Evolutionary conservation across 2,888 invertebrate genomes (phyloP), one percentile per base, ranked within the genome.

Genomic region (Aspidiotus destructor): DNA sequence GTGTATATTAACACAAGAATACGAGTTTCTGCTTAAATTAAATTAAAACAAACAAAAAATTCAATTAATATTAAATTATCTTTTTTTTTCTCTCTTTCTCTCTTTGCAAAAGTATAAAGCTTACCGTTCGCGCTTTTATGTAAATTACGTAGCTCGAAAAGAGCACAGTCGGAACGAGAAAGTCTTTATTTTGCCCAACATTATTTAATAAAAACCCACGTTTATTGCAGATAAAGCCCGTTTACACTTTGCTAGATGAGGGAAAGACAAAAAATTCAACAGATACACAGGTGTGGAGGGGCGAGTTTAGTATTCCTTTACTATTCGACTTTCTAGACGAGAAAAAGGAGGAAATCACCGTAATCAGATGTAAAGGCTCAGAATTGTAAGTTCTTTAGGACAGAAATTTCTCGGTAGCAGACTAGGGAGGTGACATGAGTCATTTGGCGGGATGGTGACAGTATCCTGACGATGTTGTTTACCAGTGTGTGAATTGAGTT

Each of bases 21-120:
- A 48, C n/a, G 48, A 48, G n/a, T 48, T 48, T 48, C n/a, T 11
- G 11, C 48, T 48, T 13, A 48, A 48, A 48, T 48, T 11, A 48
- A 48, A 48, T 48, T 48, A 48, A 48, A 48, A 48, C 48, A 48
- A 48, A 48, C 48, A 48, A 48, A 48, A 48, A 48, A 48, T 48
- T 48, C 48, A 48, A 48, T 48, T 48, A 48, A 48, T n/a, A n/a
- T 48, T 48, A 48, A 48, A 48, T 48, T 48, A 48, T 48, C 48
- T 48, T 48, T 48, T 48, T 48, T n/a, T 48, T n/a, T 44, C 5
- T 28, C 28, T 28, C 28, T 28, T 5, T 28, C 28, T 28, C 28
- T 28, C 28, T 28, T 28, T 28, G 28, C 28, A 28, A 28, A 28
- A 48, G n/a, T n/a, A 48, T 48, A 48, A 48, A 48, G 11, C n/a